Conservation (phyloP, 2,113 vertebrate genomes). For the Bubo scandiacus region DNA sequence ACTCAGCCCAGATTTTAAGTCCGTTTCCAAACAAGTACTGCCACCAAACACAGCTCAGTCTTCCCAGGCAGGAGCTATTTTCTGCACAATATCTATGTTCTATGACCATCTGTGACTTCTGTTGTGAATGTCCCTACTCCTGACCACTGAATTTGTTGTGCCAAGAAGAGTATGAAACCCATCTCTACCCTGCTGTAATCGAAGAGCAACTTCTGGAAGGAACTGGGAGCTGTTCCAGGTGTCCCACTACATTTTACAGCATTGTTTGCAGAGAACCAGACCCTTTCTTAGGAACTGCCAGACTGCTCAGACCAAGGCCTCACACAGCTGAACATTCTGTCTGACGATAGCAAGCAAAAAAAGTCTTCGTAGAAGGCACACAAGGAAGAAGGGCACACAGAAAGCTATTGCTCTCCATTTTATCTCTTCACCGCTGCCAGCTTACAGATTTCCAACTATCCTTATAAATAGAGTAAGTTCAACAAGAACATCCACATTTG, state of each 20-base stretch:
- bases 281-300: background rate
- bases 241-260: background rate
- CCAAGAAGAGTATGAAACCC: background rate
- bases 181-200: background rate
- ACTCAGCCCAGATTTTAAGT: background rate
- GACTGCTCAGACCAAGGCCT: background rate
- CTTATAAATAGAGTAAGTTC: background rate
- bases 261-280: background rate
- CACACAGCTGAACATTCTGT: background rate
- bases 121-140: background rate
- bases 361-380: background rate
- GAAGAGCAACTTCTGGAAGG: background rate
- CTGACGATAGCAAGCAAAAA: background rate
- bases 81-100: background rate
- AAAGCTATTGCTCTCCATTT: background rate
- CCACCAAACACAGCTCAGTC: background rate
- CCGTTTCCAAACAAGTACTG: background rate
- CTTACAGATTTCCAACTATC: background rate
- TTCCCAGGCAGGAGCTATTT: background rate
- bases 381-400: background rate
- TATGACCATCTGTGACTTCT: background rate
- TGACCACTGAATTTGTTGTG: background rate
- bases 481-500: background rate
- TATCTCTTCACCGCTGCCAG: background rate
- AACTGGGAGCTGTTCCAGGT: background rate